phyloP scores from a whole-genome alignment of 2,888 invertebrate species.

The Acrobasis suavella region DNA sequence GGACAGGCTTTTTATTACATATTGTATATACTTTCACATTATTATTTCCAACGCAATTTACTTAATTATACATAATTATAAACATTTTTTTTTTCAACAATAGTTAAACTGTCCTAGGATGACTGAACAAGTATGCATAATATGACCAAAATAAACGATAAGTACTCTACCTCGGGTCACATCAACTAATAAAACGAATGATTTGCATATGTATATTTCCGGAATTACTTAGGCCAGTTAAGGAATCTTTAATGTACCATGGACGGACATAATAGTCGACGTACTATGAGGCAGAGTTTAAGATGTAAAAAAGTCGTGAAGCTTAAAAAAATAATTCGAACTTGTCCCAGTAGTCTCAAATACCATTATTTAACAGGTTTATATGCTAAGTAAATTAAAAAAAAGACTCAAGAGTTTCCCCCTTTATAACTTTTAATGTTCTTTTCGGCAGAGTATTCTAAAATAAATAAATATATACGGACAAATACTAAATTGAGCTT shows the following conservation, averaged over 20 bases:
- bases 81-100: not conserved
- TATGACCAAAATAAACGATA: slow-evolving; percentile 6
- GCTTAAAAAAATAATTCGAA: not conserved
- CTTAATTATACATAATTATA: no score
- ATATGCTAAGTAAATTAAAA: no score
- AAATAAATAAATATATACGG: no score
- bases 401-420: no score
- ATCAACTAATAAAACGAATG: slow-evolving; percentile 16
- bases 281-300: not conserved
- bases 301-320: not conserved
- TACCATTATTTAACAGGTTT: no score
- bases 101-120: not conserved
- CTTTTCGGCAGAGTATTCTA: no score
- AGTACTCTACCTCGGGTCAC: slow-evolving; percentile 2
- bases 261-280: slow-evolving; percentile 16
- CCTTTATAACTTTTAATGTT: no score
- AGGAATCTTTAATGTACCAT: slow-evolving; percentile 26
- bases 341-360: no score
- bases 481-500: no score
- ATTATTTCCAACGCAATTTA: no score
- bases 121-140: slow-evolving; percentile 2
- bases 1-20: no score
- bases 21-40: no score
- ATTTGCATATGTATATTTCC: slow-evolving; percentile 22
- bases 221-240: slow-evolving; percentile 11